Evolutionary conservation across 1,140 invertebrate genomes (phyloP).

Genomic region (Leptinotarsa lineolata): DNA sequence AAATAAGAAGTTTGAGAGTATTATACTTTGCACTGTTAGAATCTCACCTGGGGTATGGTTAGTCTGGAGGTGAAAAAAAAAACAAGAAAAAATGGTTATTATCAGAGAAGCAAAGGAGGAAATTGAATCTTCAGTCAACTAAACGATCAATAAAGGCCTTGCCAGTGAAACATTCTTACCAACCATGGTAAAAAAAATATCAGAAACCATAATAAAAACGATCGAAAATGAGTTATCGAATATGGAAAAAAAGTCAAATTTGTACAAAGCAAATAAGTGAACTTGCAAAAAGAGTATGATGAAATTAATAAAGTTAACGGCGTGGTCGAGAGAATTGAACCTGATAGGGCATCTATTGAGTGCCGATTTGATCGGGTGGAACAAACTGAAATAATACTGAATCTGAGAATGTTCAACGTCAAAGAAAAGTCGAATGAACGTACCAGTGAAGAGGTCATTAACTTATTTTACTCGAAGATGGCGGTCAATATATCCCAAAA

Average conservation of each 20-base stretch:
- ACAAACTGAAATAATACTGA: not conserved
- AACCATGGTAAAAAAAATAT: not conserved
- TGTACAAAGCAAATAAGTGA: not conserved
- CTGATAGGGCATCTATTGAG: not conserved
- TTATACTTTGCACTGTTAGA: too few relatives aligned
- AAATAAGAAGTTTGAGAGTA: too few relatives aligned
- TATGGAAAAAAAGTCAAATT: not conserved
- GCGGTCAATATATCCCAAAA: not conserved
- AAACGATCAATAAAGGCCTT: not conserved
- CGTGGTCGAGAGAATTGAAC: not conserved
- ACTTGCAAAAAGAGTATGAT: not conserved
- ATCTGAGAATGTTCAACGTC: not conserved
- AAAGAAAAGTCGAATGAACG: not conserved
- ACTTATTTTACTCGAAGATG: not conserved
- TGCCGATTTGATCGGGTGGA: not conserved
- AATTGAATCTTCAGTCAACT: not conserved
- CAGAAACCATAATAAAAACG: conserved; percentile 6
- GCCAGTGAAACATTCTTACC: conserved; percentile 1
- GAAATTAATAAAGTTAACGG: not conserved
- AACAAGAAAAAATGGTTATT: conserved; percentile 12
- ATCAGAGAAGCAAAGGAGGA: not conserved
- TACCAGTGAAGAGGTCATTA: not conserved
- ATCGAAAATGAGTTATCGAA: not conserved
- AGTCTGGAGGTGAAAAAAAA: not conserved
- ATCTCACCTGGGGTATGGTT: too few relatives aligned